Base-by-base conservation (phyloP, 2,113 vertebrate genomes). In the Python bivittatus region DNA sequence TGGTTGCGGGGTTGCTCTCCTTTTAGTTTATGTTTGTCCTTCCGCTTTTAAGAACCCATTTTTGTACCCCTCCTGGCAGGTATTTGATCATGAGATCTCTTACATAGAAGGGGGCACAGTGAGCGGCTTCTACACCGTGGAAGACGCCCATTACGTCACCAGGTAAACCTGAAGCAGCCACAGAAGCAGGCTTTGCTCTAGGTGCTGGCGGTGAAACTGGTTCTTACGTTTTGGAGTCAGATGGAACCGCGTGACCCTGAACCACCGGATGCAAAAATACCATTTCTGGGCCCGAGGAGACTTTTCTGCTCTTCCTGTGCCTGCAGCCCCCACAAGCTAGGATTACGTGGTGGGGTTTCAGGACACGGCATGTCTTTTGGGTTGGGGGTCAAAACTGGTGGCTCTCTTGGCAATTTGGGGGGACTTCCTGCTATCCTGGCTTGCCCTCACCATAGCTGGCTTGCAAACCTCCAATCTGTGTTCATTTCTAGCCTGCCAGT, bases 21-120 rank as follows among this genome's bases (percentile, higher is more conserved):
- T 25, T 3, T 29, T 20, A n/a, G 3, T 61, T 57, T 23, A 13
- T 33, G 3, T 53, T 53, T 53, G 84, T 9, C 10, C 11, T 13
- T 8, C 23, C 1, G 23, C 10, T 10, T 12, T 53, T 61, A 17
- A 6, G 2, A 12, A 17, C 2, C 42, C 11, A 29, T 87, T 72
- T n/a, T 22, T 84, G 5, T 13, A 57, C 29, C 6, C 13, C 11
- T 12, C 0, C 52, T 64, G 92, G 29, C 57, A 99, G 99, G 98
- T 99, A 20, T 99, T 99, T 4, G 98, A 99, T 95, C 98, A 98
- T 0, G 98, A 99, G 94, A 99, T 99, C 92, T 98, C 99, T 89
- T 99, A 99, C 97, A 99, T 99, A 0, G 99, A 99, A 97, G 99
- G 99, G 10, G 99, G 99, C 22, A 99, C 99, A 0, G 97, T 98